Conservation (phyloP, 1,140 invertebrate species). For the Agrilus planipennis region DNA sequence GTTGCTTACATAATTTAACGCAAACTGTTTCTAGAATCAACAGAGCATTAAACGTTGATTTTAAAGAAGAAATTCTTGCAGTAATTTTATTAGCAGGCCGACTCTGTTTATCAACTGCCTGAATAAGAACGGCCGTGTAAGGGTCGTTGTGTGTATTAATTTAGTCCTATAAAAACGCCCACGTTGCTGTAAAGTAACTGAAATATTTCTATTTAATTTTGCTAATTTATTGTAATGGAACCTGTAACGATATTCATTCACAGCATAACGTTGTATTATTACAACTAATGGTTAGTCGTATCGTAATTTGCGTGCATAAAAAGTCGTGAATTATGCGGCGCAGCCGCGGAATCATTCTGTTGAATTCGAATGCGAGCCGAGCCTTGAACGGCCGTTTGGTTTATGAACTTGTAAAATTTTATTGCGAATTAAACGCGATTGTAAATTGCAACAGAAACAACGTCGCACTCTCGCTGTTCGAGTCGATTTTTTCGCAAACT, state of each 20-base stretch:
- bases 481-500: no score
- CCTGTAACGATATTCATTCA: background rate
- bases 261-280: constrained; percentile 3
- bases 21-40: no score
- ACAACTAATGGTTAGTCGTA: constrained; percentile 1
- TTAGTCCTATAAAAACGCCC: constrained; percentile 1
- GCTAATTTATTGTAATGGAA: constrained; percentile 7
- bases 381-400: constrained; percentile 1
- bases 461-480: no score
- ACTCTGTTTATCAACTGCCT: no score
- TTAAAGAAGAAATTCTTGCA: no score
- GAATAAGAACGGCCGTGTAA: no score
- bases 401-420: constrained; percentile 2
- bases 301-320: constrained; percentile 2
- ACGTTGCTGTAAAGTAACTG: background rate
- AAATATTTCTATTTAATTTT: constrained; percentile 7
- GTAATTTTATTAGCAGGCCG: no score
- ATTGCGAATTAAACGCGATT: no score
- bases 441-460: no score
- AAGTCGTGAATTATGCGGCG: constrained; percentile 1
- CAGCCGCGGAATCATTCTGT: constrained; percentile 8
- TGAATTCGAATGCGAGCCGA: constrained; percentile 8
- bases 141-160: background rate
- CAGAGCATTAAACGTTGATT: no score
- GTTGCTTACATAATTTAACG: no score